A percentile compares a stretch with the other conserved stretches of the same genome.
phyloP scores from a whole-genome alignment of 2,888 invertebrate species.

The Oligia fasciuncula region DNA sequence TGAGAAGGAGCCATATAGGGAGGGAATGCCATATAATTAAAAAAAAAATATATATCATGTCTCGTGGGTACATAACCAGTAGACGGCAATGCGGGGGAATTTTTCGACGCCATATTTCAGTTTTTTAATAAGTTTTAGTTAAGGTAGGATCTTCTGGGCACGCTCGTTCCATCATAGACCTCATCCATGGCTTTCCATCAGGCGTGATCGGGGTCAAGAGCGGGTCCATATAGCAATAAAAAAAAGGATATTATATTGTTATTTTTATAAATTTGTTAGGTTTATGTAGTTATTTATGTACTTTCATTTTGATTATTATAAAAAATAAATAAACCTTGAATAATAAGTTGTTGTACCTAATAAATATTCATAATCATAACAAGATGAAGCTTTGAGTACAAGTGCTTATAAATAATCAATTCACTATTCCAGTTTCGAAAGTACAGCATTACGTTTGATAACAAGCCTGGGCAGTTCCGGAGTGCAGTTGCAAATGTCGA shows the following conservation, averaged over 20 bases:
- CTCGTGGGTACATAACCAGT: neutral
- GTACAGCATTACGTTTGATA: conserved; percentile 95
- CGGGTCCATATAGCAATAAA: too few relatives aligned
- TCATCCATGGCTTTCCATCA: too few relatives aligned
- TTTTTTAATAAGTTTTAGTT: neutral
- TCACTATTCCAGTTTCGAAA: conserved; percentile 92
- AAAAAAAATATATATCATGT: too few relatives aligned
- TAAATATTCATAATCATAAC: conserved; percentile 4
- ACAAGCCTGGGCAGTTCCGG: conserved; percentile 98
- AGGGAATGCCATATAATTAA: too few relatives aligned
- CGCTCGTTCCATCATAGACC: too few relatives aligned
- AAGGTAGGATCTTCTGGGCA: neutral
- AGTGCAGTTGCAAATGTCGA: conserved; percentile 97
- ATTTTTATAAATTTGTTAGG: neutral
- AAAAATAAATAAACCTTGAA: neutral
- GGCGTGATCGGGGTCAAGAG: too few relatives aligned
- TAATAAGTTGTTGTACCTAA: neutral
- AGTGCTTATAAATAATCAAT: neutral
- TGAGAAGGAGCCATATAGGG: too few relatives aligned
- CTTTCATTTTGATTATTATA: neutral
- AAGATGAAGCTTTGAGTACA: neutral
- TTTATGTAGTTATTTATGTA: neutral
- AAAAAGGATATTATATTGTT: neutral
- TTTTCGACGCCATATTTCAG: neutral
- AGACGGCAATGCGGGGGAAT: neutral